Evolutionary conservation across 2,113 vertebrate species (phyloP).

Genomic region (mouse (Mus musculus)): GRCm39 chrX:40664501-40665000

Average conservation of each 20-base stretch:
- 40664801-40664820: background rate
- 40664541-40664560: background rate
- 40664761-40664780: background rate
- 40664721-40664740: constrained; percentile 46
- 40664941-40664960: constrained; percentile 55
- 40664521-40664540: constrained; percentile 14
- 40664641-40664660: constrained; percentile 1
- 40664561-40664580: background rate
- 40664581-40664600: background rate
- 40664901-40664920: constrained; percentile 59
- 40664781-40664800: constrained; percentile 11
- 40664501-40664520: background rate
- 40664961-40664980: constrained; percentile 67
- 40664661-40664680: background rate
- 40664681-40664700: constrained; percentile 38
- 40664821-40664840: constrained; percentile 31
- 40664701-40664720: background rate
- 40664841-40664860: constrained; percentile 45
- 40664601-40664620: background rate
- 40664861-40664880: constrained; percentile 53
- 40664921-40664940: constrained; percentile 53
- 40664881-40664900: constrained; percentile 60
- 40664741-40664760: constrained; percentile 37
- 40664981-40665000: constrained; percentile 69
- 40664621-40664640: background rate